These are phyloP conservation scores for Pseudopipra pipra DNA, from an alignment of 2,113 vertebrate genomes.

Conservation along the genomic window DNA sequence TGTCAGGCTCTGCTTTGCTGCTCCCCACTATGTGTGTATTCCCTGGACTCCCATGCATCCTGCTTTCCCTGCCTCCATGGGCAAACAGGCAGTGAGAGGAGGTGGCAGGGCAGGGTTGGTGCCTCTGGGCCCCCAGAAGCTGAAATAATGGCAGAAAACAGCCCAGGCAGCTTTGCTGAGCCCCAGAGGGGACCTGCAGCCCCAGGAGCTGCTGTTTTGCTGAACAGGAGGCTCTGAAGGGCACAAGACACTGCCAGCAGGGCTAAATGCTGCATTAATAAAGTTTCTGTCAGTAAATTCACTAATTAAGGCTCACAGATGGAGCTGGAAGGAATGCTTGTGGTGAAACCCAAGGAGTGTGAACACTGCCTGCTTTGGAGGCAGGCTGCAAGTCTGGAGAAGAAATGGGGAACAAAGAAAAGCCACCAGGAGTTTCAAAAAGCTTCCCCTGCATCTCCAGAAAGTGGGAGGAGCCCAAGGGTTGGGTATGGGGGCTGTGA, in stretches of 20 bases:
- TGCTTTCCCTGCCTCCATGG: not conserved
- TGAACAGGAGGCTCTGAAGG: constrained; percentile 33
- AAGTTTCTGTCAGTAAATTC: constrained; percentile 65
- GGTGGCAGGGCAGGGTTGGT: not conserved
- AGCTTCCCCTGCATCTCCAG: not conserved
- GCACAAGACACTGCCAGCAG: constrained; percentile 12
- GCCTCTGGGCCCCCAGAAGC: not conserved
- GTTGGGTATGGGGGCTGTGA: fast-evolving
- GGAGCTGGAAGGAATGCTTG: constrained; percentile 49
- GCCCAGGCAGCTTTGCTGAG: not conserved
- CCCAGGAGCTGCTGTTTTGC: not conserved
- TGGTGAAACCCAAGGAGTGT: constrained; percentile 14
- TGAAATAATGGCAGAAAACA: not conserved
- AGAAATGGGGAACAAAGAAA: not conserved
- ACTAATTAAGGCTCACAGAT: constrained; percentile 67
- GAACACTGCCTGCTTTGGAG: constrained; percentile 8
- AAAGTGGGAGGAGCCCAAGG: not conserved
- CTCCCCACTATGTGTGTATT: fast-evolving
- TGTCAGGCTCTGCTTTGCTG: not conserved
- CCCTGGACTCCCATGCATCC: not conserved
- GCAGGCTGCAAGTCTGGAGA: not conserved
- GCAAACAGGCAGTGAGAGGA: not conserved
- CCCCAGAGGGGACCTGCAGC: not conserved
- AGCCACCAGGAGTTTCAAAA: not conserved
- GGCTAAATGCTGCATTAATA: constrained; percentile 60